Evolutionary conservation across 2,113 vertebrate species (phyloP), one percentile per base, ranked within the genome.

Genomic region (Chitala chitala): DNA sequence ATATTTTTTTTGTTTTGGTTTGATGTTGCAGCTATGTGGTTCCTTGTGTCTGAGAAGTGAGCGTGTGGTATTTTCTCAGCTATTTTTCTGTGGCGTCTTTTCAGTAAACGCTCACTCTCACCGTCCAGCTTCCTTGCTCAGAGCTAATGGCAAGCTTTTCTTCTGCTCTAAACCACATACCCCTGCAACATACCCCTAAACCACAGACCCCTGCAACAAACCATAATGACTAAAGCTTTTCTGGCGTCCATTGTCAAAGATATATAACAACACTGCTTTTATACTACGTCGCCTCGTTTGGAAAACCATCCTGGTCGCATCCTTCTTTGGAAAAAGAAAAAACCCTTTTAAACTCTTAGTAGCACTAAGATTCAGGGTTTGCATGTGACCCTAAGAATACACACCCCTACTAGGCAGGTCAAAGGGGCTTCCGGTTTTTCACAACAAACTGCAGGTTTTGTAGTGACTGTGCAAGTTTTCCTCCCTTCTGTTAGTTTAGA

Each of bases 401-500:
- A 7, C 46, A 5, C 46, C 46, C 46, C 9, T 9, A 48, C 48
- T 9, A 51, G 48, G 20, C 48, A 51, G 12, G 20, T n/a, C n/a
- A n/a, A 10, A 51, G 20, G 20, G 7, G 48, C 50, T 5, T 3
- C 5, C 8, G 38, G 38, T 6, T 72, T 56, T 72, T 58, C 53
- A 44, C 70, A 58, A 44, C 54, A 42, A 72, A 72, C 54, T 58
- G 53, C 17, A 9, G 33, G 42, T 44, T 72, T 58, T 58, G 22
- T 13, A 31, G n/a, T 26, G 40, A n/a, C n/a, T n/a, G 15, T 44
- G 53, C 53, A n/a, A 20, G 58, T 58, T 42, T 44, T 8, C 5
- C 9, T 40, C n/a, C 8, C n/a, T 24, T 58, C 36, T 36, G 17
- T 33, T 12, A 10, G 10, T 10, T 24, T 22, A 15, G 33, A 51